Conservation (phyloP, 2,113 vertebrate species). For the Miniopterus natalensis region DNA sequence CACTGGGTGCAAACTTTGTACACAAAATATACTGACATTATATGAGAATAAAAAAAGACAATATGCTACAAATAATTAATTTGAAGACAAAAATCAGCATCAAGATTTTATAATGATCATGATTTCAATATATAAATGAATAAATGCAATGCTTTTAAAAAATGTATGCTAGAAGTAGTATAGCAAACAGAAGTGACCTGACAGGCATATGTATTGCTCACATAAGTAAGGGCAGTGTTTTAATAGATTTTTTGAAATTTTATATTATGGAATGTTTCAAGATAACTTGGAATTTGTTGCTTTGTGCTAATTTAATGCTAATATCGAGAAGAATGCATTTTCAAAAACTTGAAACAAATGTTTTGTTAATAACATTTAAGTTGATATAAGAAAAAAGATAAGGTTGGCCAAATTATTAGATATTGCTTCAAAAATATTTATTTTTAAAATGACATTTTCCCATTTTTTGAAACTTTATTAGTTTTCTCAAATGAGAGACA, state of each 20-base stretch:
- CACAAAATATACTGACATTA: neutral
- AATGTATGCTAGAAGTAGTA: neutral
- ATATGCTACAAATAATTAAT: neutral
- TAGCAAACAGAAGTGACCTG: neutral
- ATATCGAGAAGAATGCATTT: neutral
- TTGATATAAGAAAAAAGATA: neutral
- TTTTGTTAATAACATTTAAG: neutral
- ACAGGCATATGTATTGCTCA: neutral
- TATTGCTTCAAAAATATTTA: neutral
- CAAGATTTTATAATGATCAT: neutral
- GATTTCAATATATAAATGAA: neutral
- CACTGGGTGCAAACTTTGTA: neutral
- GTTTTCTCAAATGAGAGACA: neutral
- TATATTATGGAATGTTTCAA: neutral
- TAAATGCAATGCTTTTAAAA: neutral
- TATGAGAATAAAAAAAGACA: neutral
- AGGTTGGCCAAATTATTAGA: neutral
- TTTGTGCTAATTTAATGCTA: conserved; percentile 41
- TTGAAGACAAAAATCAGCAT: neutral
- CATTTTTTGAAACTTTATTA: conserved; percentile 20
- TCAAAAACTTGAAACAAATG: neutral
- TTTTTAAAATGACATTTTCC: conserved; percentile 14
- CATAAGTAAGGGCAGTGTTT: neutral
- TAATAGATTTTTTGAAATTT: neutral
- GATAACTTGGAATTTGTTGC: neutral